Evolutionary conservation across 2,113 vertebrate genomes (phyloP).

Genomic region (Grammomys surdaster): DNA sequence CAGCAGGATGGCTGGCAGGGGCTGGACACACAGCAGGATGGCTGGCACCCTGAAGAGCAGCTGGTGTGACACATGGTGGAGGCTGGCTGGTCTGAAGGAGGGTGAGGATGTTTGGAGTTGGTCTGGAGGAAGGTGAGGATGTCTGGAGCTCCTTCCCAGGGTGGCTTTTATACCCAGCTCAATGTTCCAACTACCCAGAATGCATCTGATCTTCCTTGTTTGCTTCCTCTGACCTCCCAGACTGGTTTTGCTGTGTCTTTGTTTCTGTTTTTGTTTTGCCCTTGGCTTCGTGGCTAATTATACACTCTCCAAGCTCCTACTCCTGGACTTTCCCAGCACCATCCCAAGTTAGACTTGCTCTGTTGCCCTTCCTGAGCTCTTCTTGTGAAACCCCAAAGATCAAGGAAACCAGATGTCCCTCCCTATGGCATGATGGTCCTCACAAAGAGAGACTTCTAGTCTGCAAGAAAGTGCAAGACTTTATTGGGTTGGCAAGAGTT

Average conservation of each 20-base stretch:
- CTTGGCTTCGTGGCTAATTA: not conserved
- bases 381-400: not conserved
- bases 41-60: conserved; percentile 3
- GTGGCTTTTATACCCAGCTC: not conserved
- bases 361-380: not conserved
- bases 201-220: not conserved
- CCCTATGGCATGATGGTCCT: not conserved
- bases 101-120: not conserved
- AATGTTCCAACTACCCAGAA: not conserved
- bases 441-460: not conserved
- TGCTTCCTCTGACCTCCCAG: not conserved
- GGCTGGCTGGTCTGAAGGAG: not conserved
- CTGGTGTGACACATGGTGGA: conserved; percentile 49
- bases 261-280: not conserved
- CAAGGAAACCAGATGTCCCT: not conserved
- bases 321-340: not conserved
- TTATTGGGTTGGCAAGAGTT: not conserved
- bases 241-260: not conserved
- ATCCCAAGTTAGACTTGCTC: not conserved
- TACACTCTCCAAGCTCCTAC: not conserved
- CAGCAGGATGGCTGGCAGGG: not conserved
- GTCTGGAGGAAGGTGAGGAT: not conserved
- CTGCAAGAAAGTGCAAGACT: no score
- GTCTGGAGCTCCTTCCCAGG: not conserved
- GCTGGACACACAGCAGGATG: not conserved